A percentile compares a stretch with the other conserved stretches of the same genome.
Evolutionary conservation across 2,113 vertebrate genomes (phyloP).

Genomic region (Propithecus coquereli): DNA sequence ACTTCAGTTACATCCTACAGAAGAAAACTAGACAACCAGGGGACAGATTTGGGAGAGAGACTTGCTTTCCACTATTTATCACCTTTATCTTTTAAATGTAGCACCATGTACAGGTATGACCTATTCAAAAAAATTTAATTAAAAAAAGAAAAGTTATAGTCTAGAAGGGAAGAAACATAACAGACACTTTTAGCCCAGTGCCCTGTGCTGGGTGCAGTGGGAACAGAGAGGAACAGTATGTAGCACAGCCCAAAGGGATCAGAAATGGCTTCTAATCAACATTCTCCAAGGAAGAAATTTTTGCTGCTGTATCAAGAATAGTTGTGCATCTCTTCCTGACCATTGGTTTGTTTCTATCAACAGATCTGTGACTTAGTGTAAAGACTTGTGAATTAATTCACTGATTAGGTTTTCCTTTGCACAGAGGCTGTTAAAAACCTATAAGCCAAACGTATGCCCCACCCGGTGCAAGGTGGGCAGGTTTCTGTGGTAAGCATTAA

Average conservation of each 20-base stretch:
- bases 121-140: neutral
- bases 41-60: neutral
- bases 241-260: neutral
- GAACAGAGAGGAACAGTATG: neutral
- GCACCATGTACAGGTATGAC: neutral
- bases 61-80: neutral
- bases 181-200: neutral
- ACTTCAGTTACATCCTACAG: neutral
- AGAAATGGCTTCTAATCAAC: neutral
- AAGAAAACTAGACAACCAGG: neutral
- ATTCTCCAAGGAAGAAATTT: neutral
- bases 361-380: neutral
- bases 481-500: neutral
- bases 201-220: neutral
- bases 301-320: neutral
- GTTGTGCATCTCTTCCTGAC: neutral
- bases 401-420: neutral
- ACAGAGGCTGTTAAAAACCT: neutral
- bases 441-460: neutral
- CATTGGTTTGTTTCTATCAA: neutral
- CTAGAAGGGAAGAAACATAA: neutral
- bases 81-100: constrained; percentile 3
- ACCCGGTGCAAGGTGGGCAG: neutral
- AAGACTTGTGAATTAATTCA: neutral
- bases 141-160: neutral